These are phyloP conservation scores for Lindbergichthys nudifrons DNA, from an alignment of 2,797 vertebrate genomes.

Conservation along the genomic window DNA sequence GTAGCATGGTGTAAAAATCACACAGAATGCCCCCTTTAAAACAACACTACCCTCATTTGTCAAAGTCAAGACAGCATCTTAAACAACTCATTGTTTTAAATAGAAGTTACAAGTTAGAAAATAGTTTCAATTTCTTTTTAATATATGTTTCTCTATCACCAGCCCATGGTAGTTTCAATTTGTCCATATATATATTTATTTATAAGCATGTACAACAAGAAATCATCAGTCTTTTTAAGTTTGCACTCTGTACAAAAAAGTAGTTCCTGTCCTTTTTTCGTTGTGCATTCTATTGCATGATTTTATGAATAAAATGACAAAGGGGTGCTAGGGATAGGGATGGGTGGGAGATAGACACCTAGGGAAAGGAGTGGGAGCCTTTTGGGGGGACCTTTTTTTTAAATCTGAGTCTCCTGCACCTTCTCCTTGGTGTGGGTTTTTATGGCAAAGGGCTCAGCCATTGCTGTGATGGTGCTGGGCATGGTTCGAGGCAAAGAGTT, in stretches of 20 bases:
- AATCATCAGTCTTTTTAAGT: slow-evolving; percentile 91
- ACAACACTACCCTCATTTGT: slow-evolving; percentile 87
- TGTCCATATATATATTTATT: slow-evolving; percentile 85
- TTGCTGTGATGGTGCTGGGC: slow-evolving; percentile 87
- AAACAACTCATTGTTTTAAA: slow-evolving; percentile 90
- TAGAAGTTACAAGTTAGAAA: slow-evolving; percentile 98
- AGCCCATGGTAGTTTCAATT: slow-evolving; percentile 91
- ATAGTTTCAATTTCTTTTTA: slow-evolving; percentile 92
- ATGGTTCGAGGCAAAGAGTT: slow-evolving; percentile 95
- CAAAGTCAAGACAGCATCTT: slow-evolving; percentile 87
- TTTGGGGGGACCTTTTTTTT: slow-evolving; percentile 74
- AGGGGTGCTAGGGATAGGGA: slow-evolving; percentile 33
- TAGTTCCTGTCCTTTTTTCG: slow-evolving; percentile 89
- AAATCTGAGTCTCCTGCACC: slow-evolving; percentile 99
- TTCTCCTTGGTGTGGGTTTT: slow-evolving; percentile 98
- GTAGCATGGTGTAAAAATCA: slow-evolving; percentile 89
- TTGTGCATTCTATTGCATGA: slow-evolving; percentile 98
- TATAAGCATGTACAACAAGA: slow-evolving; percentile 96
- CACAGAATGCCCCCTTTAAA: slow-evolving; percentile 87
- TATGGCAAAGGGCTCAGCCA: slow-evolving; percentile 93
- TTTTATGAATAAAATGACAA: slow-evolving; percentile 77
- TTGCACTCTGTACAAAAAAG: slow-evolving; percentile 96
- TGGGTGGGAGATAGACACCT: slow-evolving; percentile 40
- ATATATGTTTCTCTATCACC: slow-evolving; percentile 93
- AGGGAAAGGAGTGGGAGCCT: slow-evolving; percentile 32